Percentiles rank a stretch among this genome's conserved stretches.
Evolutionary conservation across 2,797 vertebrate genomes (phyloP).

Genomic region (Spheniscus humboldti): DNA sequence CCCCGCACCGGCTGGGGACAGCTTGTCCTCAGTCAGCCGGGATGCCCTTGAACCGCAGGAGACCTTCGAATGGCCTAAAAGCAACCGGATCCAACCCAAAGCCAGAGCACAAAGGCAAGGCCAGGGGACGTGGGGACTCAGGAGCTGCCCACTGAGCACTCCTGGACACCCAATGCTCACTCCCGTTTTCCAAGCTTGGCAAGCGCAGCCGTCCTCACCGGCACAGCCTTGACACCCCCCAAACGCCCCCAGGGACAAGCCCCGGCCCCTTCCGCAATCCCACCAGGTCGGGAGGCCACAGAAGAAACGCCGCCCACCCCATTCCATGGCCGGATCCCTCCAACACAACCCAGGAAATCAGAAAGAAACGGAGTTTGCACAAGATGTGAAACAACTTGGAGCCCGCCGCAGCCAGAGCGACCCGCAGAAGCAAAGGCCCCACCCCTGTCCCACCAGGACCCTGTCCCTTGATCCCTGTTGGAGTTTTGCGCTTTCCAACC

Average conservation of each 20-base stretch:
- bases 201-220: fast-evolving
- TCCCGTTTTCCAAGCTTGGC: not conserved
- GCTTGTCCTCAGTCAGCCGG: fast-evolving
- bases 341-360: not conserved
- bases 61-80: not conserved
- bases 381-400: slow-evolving; percentile 52
- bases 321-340: fast-evolving
- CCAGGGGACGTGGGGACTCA: fast-evolving
- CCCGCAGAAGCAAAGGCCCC: slow-evolving; percentile 55
- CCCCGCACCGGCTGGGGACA: fast-evolving
- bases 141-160: not conserved
- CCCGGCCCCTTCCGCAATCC: not conserved
- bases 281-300: not conserved
- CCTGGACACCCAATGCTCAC: fast-evolving
- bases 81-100: not conserved
- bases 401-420: slow-evolving; percentile 73
- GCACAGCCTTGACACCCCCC: not conserved
- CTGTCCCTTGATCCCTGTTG: not conserved
- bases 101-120: not conserved
- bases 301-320: not conserved
- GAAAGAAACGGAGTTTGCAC: slow-evolving; percentile 68
- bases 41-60: not conserved
- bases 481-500: not conserved
- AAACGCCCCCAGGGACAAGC: not conserved
- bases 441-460: not conserved